Conservation (phyloP, 2,113 vertebrate species). For the Ptilonorhynchus violaceus region DNA sequence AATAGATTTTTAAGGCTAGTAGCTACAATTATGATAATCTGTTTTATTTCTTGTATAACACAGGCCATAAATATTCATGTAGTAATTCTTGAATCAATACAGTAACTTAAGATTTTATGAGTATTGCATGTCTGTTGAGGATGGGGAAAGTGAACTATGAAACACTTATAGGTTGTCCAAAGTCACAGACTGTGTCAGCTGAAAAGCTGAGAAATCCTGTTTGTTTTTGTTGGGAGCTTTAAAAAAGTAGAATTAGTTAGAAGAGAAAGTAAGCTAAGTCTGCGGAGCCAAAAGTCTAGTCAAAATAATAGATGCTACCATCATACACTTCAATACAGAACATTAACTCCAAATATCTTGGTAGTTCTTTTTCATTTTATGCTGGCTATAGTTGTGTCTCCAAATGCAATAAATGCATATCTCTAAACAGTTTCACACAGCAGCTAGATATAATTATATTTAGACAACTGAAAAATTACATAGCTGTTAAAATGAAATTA, state of each 20-base stretch:
- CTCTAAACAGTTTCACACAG: neutral
- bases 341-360: neutral
- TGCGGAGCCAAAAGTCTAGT: neutral
- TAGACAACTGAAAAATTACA: constrained; percentile 3
- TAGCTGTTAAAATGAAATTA: constrained; percentile 17
- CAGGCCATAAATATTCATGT: neutral
- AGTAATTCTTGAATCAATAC: neutral
- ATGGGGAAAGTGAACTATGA: neutral
- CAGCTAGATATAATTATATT: neutral
- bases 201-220: neutral
- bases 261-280: neutral
- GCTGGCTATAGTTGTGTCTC: neutral
- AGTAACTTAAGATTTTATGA: neutral
- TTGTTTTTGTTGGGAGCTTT: neutral
- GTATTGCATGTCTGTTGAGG: neutral
- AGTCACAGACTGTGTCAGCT: neutral
- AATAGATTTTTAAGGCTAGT: neutral
- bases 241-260: neutral
- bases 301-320: neutral
- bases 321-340: neutral
- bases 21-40: neutral
- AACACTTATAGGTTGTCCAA: neutral
- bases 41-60: neutral
- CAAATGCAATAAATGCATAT: neutral
- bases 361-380: constrained; percentile 2